These are phyloP conservation scores for Myoxocephalus aenaeus DNA, from an alignment of 2,797 vertebrate genomes.

Conservation along the genomic window DNA sequence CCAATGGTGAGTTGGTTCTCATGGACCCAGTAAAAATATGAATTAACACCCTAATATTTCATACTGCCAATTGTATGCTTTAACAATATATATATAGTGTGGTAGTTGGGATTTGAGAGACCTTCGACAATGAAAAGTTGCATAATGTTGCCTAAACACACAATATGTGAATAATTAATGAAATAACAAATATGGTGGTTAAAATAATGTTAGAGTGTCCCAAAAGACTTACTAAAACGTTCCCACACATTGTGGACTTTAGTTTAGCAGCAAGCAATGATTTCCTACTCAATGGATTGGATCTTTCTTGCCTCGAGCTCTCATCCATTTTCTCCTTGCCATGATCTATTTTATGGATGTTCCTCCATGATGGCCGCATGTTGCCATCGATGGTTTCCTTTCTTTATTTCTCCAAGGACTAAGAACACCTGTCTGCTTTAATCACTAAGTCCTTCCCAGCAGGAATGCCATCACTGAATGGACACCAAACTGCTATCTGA, in stretches of 20 bases:
- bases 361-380: slow-evolving; percentile 80
- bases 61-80: background rate
- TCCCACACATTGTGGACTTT: slow-evolving; percentile 68
- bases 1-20: no score
- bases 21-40: no score
- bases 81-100: background rate
- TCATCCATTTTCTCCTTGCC: slow-evolving; percentile 80
- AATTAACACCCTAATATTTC: no score
- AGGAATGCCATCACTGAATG: slow-evolving; percentile 78
- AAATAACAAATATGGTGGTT: background rate
- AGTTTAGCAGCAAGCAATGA: slow-evolving; percentile 70
- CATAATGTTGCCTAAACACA: background rate
- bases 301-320: slow-evolving; percentile 73
- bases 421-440: slow-evolving; percentile 84
- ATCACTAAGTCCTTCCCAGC: slow-evolving; percentile 82
- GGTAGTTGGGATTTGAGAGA: background rate
- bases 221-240: slow-evolving; percentile 47
- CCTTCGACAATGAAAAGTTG: background rate
- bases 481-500: slow-evolving; percentile 75
- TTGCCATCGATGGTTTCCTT: slow-evolving; percentile 81
- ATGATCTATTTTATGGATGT: slow-evolving; percentile 88
- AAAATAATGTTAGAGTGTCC: slow-evolving; percentile 22
- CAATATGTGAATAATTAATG: background rate
- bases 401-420: slow-evolving; percentile 85
- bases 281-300: slow-evolving; percentile 74